phyloP scores from a whole-genome alignment of 2,113 vertebrate species.

The Xiphorhynchus elegans region DNA sequence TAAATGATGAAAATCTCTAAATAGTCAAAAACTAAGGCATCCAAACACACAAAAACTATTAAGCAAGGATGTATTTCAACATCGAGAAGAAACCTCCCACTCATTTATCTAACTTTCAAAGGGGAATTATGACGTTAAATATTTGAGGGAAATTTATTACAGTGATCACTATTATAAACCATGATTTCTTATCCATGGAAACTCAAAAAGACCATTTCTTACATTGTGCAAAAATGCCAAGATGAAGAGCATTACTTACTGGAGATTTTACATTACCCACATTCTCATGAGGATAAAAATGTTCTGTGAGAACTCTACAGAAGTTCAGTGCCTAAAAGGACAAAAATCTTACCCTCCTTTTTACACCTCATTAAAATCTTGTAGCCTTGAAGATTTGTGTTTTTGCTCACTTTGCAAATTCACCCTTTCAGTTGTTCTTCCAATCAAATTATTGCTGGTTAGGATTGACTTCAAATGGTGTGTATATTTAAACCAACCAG shows the following conservation, averaged over 20 bases:
- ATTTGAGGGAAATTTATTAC: neutral
- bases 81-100: neutral
- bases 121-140: neutral
- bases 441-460: neutral
- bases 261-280: neutral
- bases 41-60: neutral
- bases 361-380: neutral
- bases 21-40: neutral
- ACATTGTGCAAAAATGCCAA: neutral
- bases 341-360: neutral
- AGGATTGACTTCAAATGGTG: neutral
- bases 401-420: neutral
- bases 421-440: neutral
- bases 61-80: conserved; percentile 18
- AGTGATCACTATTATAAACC: neutral
- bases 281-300: neutral
- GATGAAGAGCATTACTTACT: neutral
- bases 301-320: neutral
- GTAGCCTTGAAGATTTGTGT: neutral
- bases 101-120: conserved; percentile 16
- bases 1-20: neutral
- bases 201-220: neutral
- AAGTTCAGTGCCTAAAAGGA: neutral
- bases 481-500: neutral
- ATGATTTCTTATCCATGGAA: neutral